Conservation (phyloP, 2,888 invertebrate genomes). For the Epirrhoe tristata region DNA sequence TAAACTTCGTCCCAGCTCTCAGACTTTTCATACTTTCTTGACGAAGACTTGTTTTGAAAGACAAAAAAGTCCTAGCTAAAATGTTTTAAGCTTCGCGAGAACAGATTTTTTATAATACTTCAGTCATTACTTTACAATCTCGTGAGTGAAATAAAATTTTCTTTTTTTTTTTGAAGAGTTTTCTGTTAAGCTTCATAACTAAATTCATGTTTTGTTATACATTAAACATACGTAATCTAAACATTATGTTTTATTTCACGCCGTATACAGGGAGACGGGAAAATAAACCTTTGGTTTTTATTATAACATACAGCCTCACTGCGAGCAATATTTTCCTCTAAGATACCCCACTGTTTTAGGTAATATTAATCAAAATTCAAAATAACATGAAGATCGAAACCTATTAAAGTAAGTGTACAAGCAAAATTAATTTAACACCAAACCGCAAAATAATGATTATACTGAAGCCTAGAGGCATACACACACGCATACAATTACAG, state of each 20-base stretch:
- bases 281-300: no score
- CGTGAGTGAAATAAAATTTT: slow-evolving; percentile 13
- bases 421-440: background rate
- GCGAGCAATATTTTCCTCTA: no score
- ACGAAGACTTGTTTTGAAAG: slow-evolving; percentile 31
- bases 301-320: no score
- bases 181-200: background rate
- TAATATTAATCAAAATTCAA: no score
- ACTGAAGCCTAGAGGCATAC: slow-evolving; percentile 3
- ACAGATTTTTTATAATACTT: slow-evolving; percentile 27
- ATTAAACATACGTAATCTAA: background rate
- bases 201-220: background rate
- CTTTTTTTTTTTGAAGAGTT: slow-evolving; percentile 1
- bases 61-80: slow-evolving; percentile 28
- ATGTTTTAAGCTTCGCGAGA: slow-evolving; percentile 24
- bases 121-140: slow-evolving; percentile 21
- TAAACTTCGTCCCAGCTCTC: slow-evolving; percentile 46
- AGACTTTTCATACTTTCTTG: slow-evolving; percentile 48
- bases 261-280: no score
- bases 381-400: background rate
- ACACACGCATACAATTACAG: slow-evolving; percentile 1
- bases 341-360: no score
- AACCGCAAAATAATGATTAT: background rate
- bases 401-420: background rate
- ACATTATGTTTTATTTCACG: no score